These are phyloP conservation scores for Hipparchia sbordonii DNA, from an alignment of 2,888 invertebrate species.

Conservation along the genomic window DNA sequence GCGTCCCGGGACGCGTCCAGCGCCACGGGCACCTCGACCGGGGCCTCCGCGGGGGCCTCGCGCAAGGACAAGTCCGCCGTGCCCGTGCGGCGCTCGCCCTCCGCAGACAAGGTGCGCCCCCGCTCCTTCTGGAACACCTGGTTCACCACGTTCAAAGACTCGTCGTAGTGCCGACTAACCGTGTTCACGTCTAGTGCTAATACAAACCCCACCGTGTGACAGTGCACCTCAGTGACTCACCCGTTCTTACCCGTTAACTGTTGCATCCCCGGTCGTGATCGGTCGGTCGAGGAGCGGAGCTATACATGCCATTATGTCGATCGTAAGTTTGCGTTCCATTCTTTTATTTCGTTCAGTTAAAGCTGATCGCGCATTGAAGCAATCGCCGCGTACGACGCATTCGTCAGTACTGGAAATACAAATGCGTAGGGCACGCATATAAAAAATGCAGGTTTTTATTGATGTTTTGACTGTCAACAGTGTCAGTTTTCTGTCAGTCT, in stretches of 20 bases:
- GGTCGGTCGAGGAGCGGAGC: constrained; percentile 39
- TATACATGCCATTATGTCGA: constrained; percentile 79
- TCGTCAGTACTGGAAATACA: neutral
- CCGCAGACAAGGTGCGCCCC: constrained; percentile 87
- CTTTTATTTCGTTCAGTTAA: constrained; percentile 44
- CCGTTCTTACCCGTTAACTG: constrained; percentile 25
- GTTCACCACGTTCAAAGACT: constrained; percentile 78
- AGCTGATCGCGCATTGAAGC: neutral
- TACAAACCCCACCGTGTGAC: constrained; percentile 60
- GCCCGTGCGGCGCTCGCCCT: constrained; percentile 60
- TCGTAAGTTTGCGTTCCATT: constrained; percentile 69
- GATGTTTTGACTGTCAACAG: too few relatives aligned
- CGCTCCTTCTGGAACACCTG: constrained; percentile 86
- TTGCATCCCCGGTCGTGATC: constrained; percentile 24
- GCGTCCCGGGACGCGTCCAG: constrained; percentile 39
- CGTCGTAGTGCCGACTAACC: constrained; percentile 39
- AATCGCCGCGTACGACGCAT: neutral
- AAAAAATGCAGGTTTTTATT: too few relatives aligned
- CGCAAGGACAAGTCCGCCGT: constrained; percentile 63
- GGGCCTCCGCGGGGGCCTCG: constrained; percentile 55
- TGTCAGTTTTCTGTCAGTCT: too few relatives aligned
- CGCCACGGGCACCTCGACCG: constrained; percentile 50
- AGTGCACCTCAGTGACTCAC: constrained; percentile 57
- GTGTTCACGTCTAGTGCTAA: constrained; percentile 45
- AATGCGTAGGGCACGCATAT: too few relatives aligned